Evolutionary conservation across 1,140 invertebrate species (phyloP), one percentile per base, ranked within the genome.

Genomic region (Berghia stephanieae): DNA sequence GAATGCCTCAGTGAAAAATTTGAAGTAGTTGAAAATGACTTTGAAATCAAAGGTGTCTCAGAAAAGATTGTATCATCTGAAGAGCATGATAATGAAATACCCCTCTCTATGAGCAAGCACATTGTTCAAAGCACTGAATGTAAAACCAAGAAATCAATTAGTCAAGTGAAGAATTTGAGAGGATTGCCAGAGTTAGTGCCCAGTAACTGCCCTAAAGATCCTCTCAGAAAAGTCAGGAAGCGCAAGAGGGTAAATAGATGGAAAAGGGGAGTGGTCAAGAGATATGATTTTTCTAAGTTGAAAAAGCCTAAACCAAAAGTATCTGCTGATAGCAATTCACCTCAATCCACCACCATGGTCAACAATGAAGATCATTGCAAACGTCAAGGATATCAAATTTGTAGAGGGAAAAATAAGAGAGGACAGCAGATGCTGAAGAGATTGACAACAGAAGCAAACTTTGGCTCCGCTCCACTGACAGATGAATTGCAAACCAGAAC

Each of bases 241-340:
- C 27, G 63, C 1, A 68, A 31, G n/a, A 66, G 74, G n/a, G n/a
- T n/a, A 46, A 76, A 68, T 49, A 42, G 27, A 3, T 76, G 74
- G 74, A 44, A 68, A 52, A 76, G 52, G 44, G 74, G 74, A 27
- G 43, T 76, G 3, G 24, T 76, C 1, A 8, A 46, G 8, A 75
- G 66, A 40, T 1, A 5, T 27, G 2, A 49, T 27, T 24, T 44
- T 40, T n/a, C 68, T 27, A 24, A 34, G 3, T 34, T 34, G 57
- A 63, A 10, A 13, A 27, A 63, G 8, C 16, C 13, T 63, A 8
- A 10, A 63, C 57, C 10, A 13, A 13, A 13, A 10, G 8, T 27
- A 27, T 63, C 16, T 63, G 10, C 8, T 63, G 57, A 27, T 21
- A 27, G 24, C 16, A 27, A 63, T 21, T 8, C 10, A 63, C 16